Evolutionary conservation across 2,888 invertebrate species (phyloP), one percentile per base, ranked within the genome.

Genomic region (Zhuqinia jingwanae): DNA sequence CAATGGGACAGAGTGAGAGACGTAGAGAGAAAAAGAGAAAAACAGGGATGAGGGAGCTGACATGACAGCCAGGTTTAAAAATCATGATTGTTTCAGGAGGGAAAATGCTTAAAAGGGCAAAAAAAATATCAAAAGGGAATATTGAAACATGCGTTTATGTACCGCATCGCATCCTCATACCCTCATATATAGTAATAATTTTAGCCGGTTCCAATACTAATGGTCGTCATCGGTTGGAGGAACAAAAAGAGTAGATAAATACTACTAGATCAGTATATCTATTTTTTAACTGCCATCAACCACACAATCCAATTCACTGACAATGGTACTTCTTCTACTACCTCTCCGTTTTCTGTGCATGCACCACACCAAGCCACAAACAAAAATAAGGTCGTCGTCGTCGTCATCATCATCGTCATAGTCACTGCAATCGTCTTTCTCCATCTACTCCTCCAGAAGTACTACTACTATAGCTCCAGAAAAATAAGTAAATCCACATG

Each of bases 301-400:
- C 36, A 36, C 25, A 22, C 11, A 58, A 25, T 63, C 27, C 8
- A 25, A 27, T 60, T 20, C 36, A 30, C 30, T 36, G 36, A 8
- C 36, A 36, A 36, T 36, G 36, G 36, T 36, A 36, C 36, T 36
- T 8, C 8, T 8, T 36, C 36, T 36, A n/a, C n/a, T n/a, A n/a
- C n/a, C n/a, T n/a, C n/a, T 36, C 8, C 36, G 15, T n/a, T n/a
- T 27, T 5, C 30, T 63, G 30, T 63, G 20, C 13, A n/a, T 20
- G 3, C 42, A 22, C 68, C 68, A 45, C 68, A 5, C 8, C 42
- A 36, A 20, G 3, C 63, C 11, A 58, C 58, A 20, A 58, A 22
- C 42, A 45, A 68, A 68, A 68, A 45, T 68, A 68, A 45, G 68
- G 13, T 68, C 13, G 68, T 68, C 65, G 65, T 65, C 65, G 5